Percentiles rank a stretch among this genome's conserved stretches.
Conservation (phyloP, 2,797 vertebrate genomes). For the Gorsachius magnificus region DNA sequence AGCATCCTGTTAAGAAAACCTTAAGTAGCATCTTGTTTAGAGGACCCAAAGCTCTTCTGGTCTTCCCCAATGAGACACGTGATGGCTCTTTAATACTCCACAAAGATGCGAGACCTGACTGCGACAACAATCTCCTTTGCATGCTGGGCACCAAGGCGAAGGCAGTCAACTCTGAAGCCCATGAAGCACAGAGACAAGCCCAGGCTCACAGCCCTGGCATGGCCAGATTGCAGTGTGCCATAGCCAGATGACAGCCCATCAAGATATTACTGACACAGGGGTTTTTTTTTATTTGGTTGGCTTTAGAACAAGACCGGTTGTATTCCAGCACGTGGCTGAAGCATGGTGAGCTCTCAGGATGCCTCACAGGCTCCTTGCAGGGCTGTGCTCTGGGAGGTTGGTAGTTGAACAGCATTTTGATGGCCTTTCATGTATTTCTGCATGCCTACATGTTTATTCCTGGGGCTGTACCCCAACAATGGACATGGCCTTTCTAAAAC, state of each 20-base stretch:
- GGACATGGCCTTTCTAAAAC: accelerated
- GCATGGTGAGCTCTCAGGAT: not conserved
- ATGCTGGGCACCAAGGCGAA: not conserved
- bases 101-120: not conserved
- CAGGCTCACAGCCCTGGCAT: not conserved
- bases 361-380: not conserved
- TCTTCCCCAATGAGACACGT: not conserved
- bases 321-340: not conserved
- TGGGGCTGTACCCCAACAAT: not conserved
- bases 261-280: not conserved
- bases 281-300: not conserved
- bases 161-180: not conserved
- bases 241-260: not conserved
- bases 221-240: not conserved
- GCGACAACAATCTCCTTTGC: not conserved
- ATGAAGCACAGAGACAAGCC: not conserved
- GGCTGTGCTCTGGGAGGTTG: not conserved
- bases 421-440: not conserved
- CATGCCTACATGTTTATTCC: not conserved
- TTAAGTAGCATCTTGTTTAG: not conserved
- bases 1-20: not conserved
- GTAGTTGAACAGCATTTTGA: not conserved
- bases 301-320: not conserved
- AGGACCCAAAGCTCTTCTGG: not conserved
- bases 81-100: not conserved